Evolutionary conservation across 2,797 vertebrate species (phyloP), one percentile per base, ranked within the genome.

Genomic region (Scarus forsteni): DNA sequence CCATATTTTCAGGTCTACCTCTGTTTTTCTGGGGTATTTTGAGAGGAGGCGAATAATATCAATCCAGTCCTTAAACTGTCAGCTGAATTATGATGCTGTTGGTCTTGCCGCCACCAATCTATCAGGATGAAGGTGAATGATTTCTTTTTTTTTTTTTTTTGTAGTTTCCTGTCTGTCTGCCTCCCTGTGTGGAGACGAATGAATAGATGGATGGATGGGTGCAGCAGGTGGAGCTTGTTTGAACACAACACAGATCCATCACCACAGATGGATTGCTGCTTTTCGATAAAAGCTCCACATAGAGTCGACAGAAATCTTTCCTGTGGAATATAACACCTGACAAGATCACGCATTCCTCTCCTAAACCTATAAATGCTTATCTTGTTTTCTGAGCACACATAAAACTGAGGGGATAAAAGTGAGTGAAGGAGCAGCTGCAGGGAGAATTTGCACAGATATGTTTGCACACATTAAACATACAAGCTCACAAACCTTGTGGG

Each of bases 81-180:
- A 57, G 60, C 79, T 72, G 70, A 84, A 65, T 80, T 77, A 69
- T 75, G 56, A 14, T 54, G 15, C 36, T 58, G 7, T n/a, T 14
- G 34, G 44, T 57, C 49, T 58, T 6, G 11, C 56, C 39, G 15
- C 38, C 68, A 55, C 64, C 74, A 84, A 44, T 84, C 66, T 68
- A 81, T 83, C 72, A 62, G 35, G 15, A 57, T 73, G 61, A 64
- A 75, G 73, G 57, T 54, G 53, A 88, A 51, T 12, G 65, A 61
- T 57, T 59, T 63, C 81, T 60, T 70, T n/a, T 15, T 19, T 42
- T n/a, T 15, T 19, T 42, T 65, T 35, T 56, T 9, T 14, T 56
- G n/a, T 34, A 11, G 12, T 51, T 48, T 34, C 50, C 40, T 9
- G 9, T 60, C 73, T 80, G 54, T 70, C 77, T 16, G n/a, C 57